phyloP scores from a whole-genome alignment of 2,113 vertebrate species.

The Hepsetus odoe region DNA sequence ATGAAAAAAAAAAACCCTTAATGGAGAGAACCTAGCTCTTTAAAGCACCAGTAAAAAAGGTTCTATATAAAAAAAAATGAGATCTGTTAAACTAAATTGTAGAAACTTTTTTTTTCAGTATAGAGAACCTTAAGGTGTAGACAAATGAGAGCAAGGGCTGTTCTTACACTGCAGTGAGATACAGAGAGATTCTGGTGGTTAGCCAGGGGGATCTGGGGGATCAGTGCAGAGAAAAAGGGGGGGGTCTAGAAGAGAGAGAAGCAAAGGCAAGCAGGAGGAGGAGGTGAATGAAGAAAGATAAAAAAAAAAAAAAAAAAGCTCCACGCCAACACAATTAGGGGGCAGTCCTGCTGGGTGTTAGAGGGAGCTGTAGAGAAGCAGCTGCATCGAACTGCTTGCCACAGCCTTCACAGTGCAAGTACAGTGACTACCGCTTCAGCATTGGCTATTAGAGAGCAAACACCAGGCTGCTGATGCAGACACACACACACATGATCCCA shows the following conservation, averaged over 20 bases:
- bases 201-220: slow-evolving; percentile 18
- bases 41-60: too few relatives aligned
- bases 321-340: slow-evolving; percentile 63
- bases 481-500: background rate
- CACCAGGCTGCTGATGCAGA: slow-evolving; percentile 43
- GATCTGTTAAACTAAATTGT: background rate
- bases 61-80: too few relatives aligned
- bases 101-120: background rate
- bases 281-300: slow-evolving; percentile 40
- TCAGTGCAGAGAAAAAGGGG: slow-evolving; percentile 43
- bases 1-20: too few relatives aligned
- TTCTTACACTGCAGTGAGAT: slow-evolving; percentile 63
- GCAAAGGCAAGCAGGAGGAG: slow-evolving; percentile 43
- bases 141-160: slow-evolving; percentile 49
- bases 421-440: slow-evolving; percentile 31
- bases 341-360: slow-evolving; percentile 67
- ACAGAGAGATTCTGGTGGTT: slow-evolving; percentile 40
- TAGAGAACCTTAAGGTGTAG: background rate
- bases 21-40: too few relatives aligned
- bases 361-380: slow-evolving; percentile 63
- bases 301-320: slow-evolving; percentile 29
- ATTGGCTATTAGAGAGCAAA: slow-evolving; percentile 49
- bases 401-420: slow-evolving; percentile 63
- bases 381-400: slow-evolving; percentile 62
- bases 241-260: slow-evolving; percentile 18